Evolutionary conservation across 2,113 vertebrate species (phyloP).

Genomic region (Gavialis gangeticus): DNA sequence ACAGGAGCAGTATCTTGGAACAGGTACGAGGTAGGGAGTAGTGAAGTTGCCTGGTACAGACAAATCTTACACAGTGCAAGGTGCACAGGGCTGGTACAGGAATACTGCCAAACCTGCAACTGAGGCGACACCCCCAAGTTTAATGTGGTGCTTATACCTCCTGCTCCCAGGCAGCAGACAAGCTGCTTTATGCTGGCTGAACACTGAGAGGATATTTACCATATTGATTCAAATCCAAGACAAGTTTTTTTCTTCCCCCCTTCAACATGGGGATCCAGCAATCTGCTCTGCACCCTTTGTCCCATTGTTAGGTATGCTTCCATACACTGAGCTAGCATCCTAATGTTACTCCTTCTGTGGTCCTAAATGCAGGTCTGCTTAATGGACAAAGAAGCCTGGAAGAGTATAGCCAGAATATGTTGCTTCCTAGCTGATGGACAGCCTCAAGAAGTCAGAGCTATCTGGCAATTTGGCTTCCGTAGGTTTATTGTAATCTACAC

Average conservation of each 20-base stretch:
- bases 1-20: background rate
- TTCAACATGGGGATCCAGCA: background rate
- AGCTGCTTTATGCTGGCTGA: accelerated
- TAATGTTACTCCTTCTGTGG: background rate
- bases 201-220: background rate
- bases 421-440: background rate
- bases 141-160: background rate
- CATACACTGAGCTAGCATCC: background rate
- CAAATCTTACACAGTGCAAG: background rate
- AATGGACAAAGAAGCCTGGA: background rate
- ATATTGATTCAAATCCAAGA: background rate
- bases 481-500: background rate
- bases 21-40: background rate
- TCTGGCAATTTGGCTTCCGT: background rate
- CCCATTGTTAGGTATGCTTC: background rate
- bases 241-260: too few relatives aligned
- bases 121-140: background rate
- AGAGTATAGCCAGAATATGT: background rate
- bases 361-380: background rate
- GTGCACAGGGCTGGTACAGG: background rate
- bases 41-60: background rate
- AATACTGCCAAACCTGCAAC: slow-evolving; percentile 63
- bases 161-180: background rate
- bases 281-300: background rate
- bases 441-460: background rate